Percentiles rank a stretch among this genome's conserved stretches.
phyloP scores from a whole-genome alignment of 1,140 invertebrate species.

The Pachyrhynchus sulphureomaculatus region DNA sequence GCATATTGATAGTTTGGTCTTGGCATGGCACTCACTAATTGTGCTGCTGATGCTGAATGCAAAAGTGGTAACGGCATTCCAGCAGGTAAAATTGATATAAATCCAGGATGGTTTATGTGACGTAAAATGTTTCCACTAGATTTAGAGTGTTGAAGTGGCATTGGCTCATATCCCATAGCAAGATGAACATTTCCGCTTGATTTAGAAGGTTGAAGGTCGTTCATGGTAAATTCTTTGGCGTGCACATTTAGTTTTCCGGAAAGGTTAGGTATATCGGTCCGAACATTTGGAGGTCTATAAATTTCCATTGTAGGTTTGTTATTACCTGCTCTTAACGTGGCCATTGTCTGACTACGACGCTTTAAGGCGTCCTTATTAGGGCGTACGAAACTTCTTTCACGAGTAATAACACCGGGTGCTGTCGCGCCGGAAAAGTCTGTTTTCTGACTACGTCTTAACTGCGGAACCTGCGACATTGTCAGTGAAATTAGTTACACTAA shows the following conservation, averaged over 20 bases:
- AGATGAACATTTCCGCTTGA: slow-evolving; percentile 60
- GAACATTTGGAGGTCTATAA: slow-evolving; percentile 81
- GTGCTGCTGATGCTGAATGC: slow-evolving; percentile 52
- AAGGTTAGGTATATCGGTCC: slow-evolving; percentile 44
- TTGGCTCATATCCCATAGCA: slow-evolving; percentile 56
- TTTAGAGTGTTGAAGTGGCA: slow-evolving; percentile 60
- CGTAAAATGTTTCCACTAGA: slow-evolving; percentile 63
- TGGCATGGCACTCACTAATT: slow-evolving; percentile 45
- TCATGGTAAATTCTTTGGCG: slow-evolving; percentile 84
- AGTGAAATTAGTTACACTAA: slow-evolving; percentile 24
- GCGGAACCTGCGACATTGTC: slow-evolving; percentile 24
- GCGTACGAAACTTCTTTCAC: slow-evolving; percentile 48
- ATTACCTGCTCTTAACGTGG: slow-evolving; percentile 55
- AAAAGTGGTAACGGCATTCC: slow-evolving; percentile 48
- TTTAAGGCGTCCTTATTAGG: slow-evolving; percentile 47
- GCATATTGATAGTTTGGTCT: slow-evolving; percentile 52
- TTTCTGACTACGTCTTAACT: slow-evolving; percentile 47
- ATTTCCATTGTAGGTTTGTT: slow-evolving; percentile 86
- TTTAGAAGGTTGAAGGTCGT: slow-evolving; percentile 61
- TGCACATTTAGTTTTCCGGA: slow-evolving; percentile 72
- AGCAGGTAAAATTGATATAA: slow-evolving; percentile 47
- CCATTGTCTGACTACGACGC: slow-evolving; percentile 59
- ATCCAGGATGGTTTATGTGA: slow-evolving; percentile 46
- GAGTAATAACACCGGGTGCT: slow-evolving; percentile 33
- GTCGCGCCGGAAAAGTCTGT: slow-evolving; percentile 42